Conservation (phyloP, 1,140 invertebrate species). For the Asbolus verrucosus region DNA sequence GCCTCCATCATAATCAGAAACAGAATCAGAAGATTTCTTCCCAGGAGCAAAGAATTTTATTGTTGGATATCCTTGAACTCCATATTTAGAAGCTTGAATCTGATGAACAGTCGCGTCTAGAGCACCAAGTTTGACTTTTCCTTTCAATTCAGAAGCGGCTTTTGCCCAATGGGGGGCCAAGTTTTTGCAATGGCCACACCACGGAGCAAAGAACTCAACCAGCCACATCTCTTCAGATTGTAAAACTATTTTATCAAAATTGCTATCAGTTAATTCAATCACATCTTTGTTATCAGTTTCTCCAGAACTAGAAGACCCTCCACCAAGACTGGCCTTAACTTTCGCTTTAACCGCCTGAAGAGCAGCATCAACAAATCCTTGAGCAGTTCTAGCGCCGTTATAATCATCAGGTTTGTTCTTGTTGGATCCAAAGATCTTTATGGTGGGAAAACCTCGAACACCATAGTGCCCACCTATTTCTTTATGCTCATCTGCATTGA, state of each 20-base stretch:
- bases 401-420: slow-evolving; percentile 91
- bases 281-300: slow-evolving; percentile 30
- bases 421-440: slow-evolving; percentile 93
- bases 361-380: slow-evolving; percentile 87
- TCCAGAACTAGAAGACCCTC: slow-evolving; percentile 63
- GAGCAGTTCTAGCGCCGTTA: slow-evolving; percentile 87
- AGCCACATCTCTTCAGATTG: slow-evolving; percentile 94
- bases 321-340: slow-evolving; percentile 75
- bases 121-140: slow-evolving; percentile 90
- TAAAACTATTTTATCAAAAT: slow-evolving; percentile 89
- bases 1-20: slow-evolving; percentile 89
- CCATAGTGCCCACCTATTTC: slow-evolving; percentile 84
- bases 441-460: slow-evolving; percentile 94
- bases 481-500: slow-evolving; percentile 92
- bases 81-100: slow-evolving; percentile 80
- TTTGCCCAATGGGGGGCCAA: slow-evolving; percentile 94
- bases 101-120: slow-evolving; percentile 95
- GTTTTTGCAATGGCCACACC: slow-evolving; percentile 97
- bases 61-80: slow-evolving; percentile 94
- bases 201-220: slow-evolving; percentile 97
- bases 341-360: slow-evolving; percentile 78
- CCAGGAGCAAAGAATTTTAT: slow-evolving; percentile 95
- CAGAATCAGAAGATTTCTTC: slow-evolving; percentile 78
- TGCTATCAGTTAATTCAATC: slow-evolving; percentile 41
- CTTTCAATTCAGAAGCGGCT: slow-evolving; percentile 78